Evolutionary conservation across 2,113 vertebrate genomes (phyloP).

Genomic region (Orcinus orca): DNA sequence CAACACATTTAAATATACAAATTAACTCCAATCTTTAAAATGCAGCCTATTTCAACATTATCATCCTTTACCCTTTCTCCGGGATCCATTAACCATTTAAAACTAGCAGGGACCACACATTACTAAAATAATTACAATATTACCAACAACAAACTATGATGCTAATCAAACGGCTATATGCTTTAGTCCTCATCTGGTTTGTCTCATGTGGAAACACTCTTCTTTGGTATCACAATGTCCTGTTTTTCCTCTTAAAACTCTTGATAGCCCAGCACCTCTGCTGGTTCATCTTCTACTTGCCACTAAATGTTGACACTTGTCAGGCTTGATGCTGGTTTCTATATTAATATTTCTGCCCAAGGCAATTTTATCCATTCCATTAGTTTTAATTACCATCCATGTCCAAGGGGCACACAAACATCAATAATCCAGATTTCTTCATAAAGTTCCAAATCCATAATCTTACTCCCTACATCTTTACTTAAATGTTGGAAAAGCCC

Average conservation of each 20-base stretch:
- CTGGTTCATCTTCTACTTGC: not conserved
- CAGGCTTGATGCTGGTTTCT: not conserved
- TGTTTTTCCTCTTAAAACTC: not conserved
- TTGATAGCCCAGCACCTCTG: not conserved
- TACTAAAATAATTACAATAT: not conserved
- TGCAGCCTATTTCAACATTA: not conserved
- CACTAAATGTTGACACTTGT: not conserved
- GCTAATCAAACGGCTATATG: not conserved
- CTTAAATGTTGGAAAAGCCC: not conserved
- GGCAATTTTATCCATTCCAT: no score
- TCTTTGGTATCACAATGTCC: not conserved
- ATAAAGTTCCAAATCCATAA: not conserved
- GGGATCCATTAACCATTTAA: not conserved
- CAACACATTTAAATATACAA: not conserved
- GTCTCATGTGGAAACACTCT: not conserved
- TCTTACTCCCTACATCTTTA: not conserved
- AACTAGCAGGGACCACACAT: not conserved
- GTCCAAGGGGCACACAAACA: not conserved
- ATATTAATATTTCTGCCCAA: not conserved
- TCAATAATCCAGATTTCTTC: not conserved
- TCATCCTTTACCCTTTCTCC: not conserved
- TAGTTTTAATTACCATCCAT: not conserved
- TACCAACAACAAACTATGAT: not conserved
- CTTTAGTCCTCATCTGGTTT: not conserved
- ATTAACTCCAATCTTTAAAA: not conserved